These are phyloP conservation scores for Leucoma salicis DNA, from an alignment of 2,888 invertebrate species.

Conservation along the genomic window DNA sequence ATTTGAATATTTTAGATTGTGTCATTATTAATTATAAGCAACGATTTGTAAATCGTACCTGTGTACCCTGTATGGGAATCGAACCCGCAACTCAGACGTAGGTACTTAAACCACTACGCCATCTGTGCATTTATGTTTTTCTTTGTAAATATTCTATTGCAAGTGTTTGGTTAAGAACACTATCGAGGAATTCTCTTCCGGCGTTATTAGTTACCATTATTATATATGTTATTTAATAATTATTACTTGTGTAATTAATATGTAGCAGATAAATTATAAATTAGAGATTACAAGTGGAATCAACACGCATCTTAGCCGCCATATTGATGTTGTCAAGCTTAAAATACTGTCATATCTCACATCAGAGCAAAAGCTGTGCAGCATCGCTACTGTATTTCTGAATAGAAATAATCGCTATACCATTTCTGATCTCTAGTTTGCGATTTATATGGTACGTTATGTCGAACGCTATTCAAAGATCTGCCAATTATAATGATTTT, in stretches of 20 bases:
- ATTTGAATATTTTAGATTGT: no score
- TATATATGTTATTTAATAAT: slow-evolving; percentile 25
- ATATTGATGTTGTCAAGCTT: no score
- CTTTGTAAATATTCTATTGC: slow-evolving; percentile 32
- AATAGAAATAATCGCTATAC: no score
- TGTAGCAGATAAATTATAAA: no score
- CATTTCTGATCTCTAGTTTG: no score
- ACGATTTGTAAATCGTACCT: not conserved
- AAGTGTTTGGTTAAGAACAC: slow-evolving; percentile 32
- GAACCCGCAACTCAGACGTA: not conserved
- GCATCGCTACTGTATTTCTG: no score
- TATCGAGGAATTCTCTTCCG: slow-evolving; percentile 35
- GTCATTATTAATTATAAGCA: slow-evolving; percentile 4
- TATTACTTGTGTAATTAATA: slow-evolving; percentile 11
- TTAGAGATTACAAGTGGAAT: no score
- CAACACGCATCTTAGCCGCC: no score
- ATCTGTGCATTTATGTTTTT: slow-evolving; percentile 19
- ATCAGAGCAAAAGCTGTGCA: no score
- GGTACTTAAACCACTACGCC: slow-evolving; percentile 1
- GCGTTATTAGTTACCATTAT: slow-evolving; percentile 36
- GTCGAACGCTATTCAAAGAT: no score
- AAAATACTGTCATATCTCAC: no score
- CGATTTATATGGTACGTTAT: no score
- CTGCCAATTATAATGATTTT: slow-evolving; percentile 46
- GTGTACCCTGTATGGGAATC: not conserved